phyloP scores from a whole-genome alignment of 2,113 vertebrate species.

The Lanius ludovicianus region DNA sequence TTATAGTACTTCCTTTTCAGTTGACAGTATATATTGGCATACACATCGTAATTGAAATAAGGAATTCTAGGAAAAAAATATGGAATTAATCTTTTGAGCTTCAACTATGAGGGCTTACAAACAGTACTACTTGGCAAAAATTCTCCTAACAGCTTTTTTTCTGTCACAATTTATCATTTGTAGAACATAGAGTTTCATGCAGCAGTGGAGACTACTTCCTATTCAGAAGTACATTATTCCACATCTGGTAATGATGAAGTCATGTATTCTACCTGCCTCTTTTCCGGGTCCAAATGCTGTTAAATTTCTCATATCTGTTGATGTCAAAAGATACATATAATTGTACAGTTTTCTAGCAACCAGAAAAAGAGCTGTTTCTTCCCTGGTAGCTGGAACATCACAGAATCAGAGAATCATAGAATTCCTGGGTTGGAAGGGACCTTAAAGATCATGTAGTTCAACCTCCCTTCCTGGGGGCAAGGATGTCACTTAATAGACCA shows the following conservation, averaged over 20 bases:
- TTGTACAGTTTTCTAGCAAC: not conserved
- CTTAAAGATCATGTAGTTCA: not conserved
- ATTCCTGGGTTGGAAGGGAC: not conserved
- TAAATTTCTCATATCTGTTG: not conserved
- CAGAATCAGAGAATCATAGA: not conserved
- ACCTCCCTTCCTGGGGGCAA: not conserved
- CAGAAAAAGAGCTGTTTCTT: not conserved
- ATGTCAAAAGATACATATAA: not conserved
- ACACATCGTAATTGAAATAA: not conserved
- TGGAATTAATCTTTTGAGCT: constrained; percentile 1
- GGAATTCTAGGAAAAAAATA: not conserved
- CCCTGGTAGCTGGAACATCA: not conserved
- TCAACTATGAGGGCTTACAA: not conserved
- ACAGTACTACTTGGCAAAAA: not conserved
- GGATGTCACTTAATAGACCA: not conserved
- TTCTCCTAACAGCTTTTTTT: not conserved
- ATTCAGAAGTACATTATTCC: not conserved
- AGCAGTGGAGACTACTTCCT: not conserved
- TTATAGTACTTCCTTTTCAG: constrained; percentile 10
- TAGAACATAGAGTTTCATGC: not conserved
- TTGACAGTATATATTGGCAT: not conserved
- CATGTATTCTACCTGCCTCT: not conserved
- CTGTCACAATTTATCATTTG: constrained; percentile 3
- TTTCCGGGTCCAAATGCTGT: not conserved
- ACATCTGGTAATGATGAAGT: not conserved